Percentiles rank a stretch among this genome's conserved stretches.
Conservation (phyloP, 2,888 invertebrate species). For the Diloba caeruleocephala region DNA sequence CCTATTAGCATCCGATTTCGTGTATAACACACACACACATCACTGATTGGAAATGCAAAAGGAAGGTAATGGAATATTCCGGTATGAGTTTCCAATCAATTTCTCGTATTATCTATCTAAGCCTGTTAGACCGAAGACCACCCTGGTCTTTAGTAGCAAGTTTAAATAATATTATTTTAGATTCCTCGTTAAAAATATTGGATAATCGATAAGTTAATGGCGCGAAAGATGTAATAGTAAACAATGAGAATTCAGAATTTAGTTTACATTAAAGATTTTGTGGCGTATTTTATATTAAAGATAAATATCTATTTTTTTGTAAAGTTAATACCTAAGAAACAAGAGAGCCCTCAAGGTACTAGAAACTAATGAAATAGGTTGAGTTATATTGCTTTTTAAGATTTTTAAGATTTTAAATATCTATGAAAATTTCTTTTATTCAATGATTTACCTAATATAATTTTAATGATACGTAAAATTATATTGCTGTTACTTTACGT, state of each 20-base stretch:
- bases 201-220: neutral
- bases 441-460: no score
- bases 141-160: conserved; percentile 1
- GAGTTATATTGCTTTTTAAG: no score
- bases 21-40: conserved; percentile 33
- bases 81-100: conserved; percentile 38
- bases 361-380: neutral
- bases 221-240: neutral
- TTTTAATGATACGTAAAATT: no score
- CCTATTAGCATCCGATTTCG: conserved; percentile 63
- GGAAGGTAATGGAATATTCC: conserved; percentile 40
- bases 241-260: neutral
- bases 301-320: neutral
- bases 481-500: no score
- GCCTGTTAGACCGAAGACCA: no score
- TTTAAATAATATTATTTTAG: conserved; percentile 3
- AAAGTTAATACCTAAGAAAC: no score
- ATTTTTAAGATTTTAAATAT: no score
- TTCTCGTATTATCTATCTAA: conserved; percentile 26
- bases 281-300: neutral
- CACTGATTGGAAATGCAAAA: conserved; percentile 54
- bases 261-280: conserved; percentile 1
- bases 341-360: no score
- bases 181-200: neutral
- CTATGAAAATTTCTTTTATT: no score